These are phyloP conservation scores for Paralichthys olivaceus DNA, from an alignment of 2,113 vertebrate genomes.

Conservation along the genomic window DNA sequence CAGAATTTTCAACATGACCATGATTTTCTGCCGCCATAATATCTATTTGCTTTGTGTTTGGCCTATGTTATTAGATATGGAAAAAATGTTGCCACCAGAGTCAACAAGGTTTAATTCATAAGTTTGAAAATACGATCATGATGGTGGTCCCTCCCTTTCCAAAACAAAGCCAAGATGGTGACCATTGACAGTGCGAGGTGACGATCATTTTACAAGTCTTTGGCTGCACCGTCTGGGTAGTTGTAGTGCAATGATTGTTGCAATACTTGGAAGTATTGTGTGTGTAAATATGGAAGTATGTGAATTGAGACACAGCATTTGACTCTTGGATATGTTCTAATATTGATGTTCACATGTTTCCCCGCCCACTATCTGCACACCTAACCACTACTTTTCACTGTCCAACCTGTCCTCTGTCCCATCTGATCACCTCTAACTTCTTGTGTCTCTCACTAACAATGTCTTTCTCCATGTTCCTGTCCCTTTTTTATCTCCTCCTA, in stretches of 20 bases:
- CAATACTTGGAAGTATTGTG: neutral
- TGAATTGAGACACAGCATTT: neutral
- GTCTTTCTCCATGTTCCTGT: neutral
- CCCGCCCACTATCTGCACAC: slow-evolving; percentile 44
- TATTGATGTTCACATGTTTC: slow-evolving; percentile 26
- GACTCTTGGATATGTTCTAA: slow-evolving; percentile 49
- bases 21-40: no score
- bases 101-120: no score
- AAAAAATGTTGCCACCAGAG: no score
- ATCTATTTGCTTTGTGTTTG: no score
- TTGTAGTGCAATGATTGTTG: neutral
- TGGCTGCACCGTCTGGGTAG: no score
- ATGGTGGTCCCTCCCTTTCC: no score
- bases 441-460: slow-evolving; percentile 10
- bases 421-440: neutral
- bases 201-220: no score
- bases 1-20: no score
- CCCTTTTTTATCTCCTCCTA: neutral
- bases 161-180: no score
- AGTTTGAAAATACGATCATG: no score
- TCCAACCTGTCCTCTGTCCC: neutral
- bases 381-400: slow-evolving; percentile 17
- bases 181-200: no score
- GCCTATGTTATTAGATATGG: no score
- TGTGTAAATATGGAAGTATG: neutral